Conservation (phyloP, 2,888 invertebrate species). For the Biston stratarius region DNA sequence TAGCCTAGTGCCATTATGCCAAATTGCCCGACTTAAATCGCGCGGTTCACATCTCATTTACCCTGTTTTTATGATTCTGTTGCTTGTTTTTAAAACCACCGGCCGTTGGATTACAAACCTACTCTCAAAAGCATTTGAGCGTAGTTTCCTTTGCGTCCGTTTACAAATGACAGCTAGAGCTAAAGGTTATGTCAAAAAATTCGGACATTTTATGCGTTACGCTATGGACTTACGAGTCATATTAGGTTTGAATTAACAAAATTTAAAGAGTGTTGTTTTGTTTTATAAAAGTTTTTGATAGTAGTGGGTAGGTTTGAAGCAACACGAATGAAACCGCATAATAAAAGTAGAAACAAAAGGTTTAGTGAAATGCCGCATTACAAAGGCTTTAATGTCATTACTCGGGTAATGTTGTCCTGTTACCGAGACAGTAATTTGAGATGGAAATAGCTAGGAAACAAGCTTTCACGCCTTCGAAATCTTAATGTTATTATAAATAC, state of each 20-base stretch:
- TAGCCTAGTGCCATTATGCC: constrained; percentile 59
- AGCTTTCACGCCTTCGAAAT: neutral
- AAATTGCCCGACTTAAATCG: constrained; percentile 74
- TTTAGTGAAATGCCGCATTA: constrained; percentile 44
- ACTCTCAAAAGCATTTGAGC: constrained; percentile 8
- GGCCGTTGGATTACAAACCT: constrained; percentile 8
- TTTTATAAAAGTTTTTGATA: constrained; percentile 19
- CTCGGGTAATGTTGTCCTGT: constrained; percentile 45
- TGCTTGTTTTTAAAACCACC: constrained; percentile 46
- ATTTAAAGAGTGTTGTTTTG: constrained; percentile 9
- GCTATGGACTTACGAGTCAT: neutral
- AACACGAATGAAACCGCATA: constrained; percentile 10
- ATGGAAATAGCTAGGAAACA: neutral
- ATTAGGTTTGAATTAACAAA: constrained; percentile 4
- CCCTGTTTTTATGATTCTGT: constrained; percentile 67
- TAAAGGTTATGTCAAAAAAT: constrained; percentile 17
- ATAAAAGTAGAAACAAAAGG: constrained; percentile 10
- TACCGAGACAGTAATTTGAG: constrained; percentile 30
- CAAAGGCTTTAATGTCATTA: constrained; percentile 58
- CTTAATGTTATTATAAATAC: neutral
- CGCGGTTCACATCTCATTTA: constrained; percentile 76
- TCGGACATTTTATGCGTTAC: constrained; percentile 20
- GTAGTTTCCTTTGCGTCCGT: constrained; percentile 13
- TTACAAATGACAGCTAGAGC: constrained; percentile 9
- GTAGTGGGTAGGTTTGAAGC: constrained; percentile 8